These are phyloP conservation scores for Tenthredo mesomela DNA, from an alignment of 2,888 invertebrate species.

Conservation along the genomic window DNA sequence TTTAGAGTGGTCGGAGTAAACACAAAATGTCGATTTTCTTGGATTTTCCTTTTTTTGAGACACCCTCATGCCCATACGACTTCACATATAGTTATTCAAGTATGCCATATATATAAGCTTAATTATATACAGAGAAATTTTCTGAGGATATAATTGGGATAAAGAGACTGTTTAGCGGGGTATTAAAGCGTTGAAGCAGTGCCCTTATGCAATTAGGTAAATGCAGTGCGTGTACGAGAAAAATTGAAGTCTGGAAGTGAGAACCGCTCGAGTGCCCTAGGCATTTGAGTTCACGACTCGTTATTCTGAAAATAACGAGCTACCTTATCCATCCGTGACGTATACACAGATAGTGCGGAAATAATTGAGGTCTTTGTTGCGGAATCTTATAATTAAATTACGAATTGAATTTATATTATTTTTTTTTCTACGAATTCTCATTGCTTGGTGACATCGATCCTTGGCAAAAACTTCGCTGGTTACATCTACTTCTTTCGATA, in stretches of 20 bases:
- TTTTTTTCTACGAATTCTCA: neutral
- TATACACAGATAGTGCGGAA: neutral
- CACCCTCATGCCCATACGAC: no score
- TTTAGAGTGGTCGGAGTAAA: no score
- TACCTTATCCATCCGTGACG: neutral
- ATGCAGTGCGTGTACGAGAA: neutral
- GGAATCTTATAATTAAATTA: no score
- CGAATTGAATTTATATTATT: neutral
- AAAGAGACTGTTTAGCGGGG: slow-evolving; percentile 5
- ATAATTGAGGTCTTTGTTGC: slow-evolving; percentile 29
- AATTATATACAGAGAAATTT: neutral
- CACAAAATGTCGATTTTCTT: no score
- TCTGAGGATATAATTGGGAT: slow-evolving; percentile 28
- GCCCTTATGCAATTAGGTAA: slow-evolving; percentile 41
- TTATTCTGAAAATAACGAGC: slow-evolving; percentile 31
- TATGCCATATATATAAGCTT: neutral
- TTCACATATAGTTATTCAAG: no score
- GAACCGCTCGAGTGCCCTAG: neutral
- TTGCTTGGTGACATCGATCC: neutral
- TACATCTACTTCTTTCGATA: neutral
- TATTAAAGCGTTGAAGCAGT: neutral
- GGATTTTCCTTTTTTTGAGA: no score
- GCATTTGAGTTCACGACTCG: slow-evolving; percentile 30
- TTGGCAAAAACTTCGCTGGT: neutral
- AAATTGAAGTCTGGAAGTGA: neutral